Evolutionary conservation across 2,113 vertebrate species (phyloP), one percentile per base, ranked within the genome.

Genomic region (Ailurus styani): DNA sequence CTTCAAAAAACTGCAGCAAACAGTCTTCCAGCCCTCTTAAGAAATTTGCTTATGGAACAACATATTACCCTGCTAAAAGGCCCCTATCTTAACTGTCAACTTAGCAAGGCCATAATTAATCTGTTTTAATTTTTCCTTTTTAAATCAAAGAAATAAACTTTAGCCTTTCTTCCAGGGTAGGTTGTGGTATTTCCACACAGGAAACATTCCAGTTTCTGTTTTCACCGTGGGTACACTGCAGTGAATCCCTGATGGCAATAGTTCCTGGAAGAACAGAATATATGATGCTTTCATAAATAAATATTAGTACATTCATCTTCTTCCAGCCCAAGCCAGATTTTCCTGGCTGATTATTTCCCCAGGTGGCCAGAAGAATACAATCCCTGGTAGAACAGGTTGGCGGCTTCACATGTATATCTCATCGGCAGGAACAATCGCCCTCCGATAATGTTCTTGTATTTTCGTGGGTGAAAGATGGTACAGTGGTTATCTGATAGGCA

Each of bases 401-500:
- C 93, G 3, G 73, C 91, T 98, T 97, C 93, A 96, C 78, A 78
- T 78, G 47, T 45, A 3, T 82, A 94, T 96, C 85, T 98, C 92
- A 97, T 87, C 78, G 96, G 81, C 62, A 98, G 75, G 81, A 96
- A 97, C 81, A 66, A 34, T 96, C 52, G 94, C 88, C 82, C 25
- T 98, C 96, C 31, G 72, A 94, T 97, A 98, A 88, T 93, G 57
- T n/a, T 50, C 81, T 86, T 96, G 78, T 70, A 93, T 91, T 96
- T 97, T 94, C 97, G 52, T 84, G 98, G 91, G 87, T 98, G 88
- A 98, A 98, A 98, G 97, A 98, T 73, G 93, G 81, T 77, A 27
- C 37, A 93, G 96, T 18, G 29, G 77, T 90, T 79, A 97, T 97
- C 52, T 96, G 97, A 97, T 79, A 21, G 84, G 73, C 86, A 86